Evolutionary conservation across 1,140 invertebrate species (phyloP), one percentile per base, ranked within the genome.

Genomic region (Lanistes nyassanus): DNA sequence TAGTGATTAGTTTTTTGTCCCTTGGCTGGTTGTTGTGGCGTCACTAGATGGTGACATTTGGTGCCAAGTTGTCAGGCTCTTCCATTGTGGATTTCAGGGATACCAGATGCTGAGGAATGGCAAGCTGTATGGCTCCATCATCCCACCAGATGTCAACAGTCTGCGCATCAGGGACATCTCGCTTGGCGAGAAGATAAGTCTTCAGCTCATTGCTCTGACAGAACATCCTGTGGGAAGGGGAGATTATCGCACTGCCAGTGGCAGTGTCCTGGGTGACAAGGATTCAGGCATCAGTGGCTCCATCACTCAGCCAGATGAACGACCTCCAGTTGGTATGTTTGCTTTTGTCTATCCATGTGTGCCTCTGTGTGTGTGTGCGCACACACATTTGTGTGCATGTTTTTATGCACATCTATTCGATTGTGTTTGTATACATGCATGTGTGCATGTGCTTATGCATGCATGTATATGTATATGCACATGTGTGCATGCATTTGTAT

Each of bases 81-180:
- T 36, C 53, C 34, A 53, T 37, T 62, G 16, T 47, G 65, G 55
- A 36, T 66, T 76, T 11, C 74, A 89, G 87, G 88, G 89, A 36
- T 90, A 88, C 76, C 87, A 88, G 66, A 84, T 90, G 80, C 78
- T 89, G 79, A 89, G 88, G 76, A 87, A 90, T 82, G 85, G 87
- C 26, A 84, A 85, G 34, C 74, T 88, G 6, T 88, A 90, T 78
- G 89, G 89, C 7, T 84, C 85, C 16, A 83, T 87, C 42, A 87
- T 90, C 53, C 87, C 87, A 1, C 79, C 84, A 9, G 87, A 89
- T 34, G 85, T 88, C 2, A 86, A 86, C 74, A 85, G 78, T 67
- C 62, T 88, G 29, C 74, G 81, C 11, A 86, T 90, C 67, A 84
- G 83, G 37, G 87, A 88, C 71, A 76, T 89, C 5, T 80, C 78